Base-by-base conservation (phyloP, 2,797 vertebrate species). In the Trematomus bernacchii region DNA sequence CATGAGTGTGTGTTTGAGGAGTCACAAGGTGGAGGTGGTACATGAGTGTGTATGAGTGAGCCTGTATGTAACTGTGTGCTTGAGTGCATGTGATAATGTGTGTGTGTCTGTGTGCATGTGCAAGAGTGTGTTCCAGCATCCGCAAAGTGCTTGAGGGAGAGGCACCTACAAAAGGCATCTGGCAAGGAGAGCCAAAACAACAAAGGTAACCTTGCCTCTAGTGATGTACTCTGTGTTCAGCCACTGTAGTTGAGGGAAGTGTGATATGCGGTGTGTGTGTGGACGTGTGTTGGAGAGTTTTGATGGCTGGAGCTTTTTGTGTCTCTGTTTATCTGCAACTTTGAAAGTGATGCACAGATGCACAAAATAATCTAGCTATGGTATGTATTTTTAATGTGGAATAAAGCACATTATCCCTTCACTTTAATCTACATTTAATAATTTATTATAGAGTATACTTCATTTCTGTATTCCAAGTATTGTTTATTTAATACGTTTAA, bases 181-280 rank as follows among this genome's bases (percentile, higher is more conserved):
- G 87, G 85, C 85, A 92, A 92, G 83, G 88, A 93, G 89, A 94
- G 90, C 91, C 93, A 93, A 92, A 93, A 90, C 91, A 93, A 92
- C 91, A 93, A 92, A 93, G 92, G 92, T 95, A 94, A 95, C 94
- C 94, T 94, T 94, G 95, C 90, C 94, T 91, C 78, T 73, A 90
- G 91, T 93, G 87, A 84, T 91, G 88, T 80, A 85, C 69, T 60
- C 71, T 61, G 62, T 71, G 76, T 77, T 82, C 81, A 84, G 73
- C 54, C 76, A 76, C 72, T 78, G 60, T 62, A 60, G 71, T 59
- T 60, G 53, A 60, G 80, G 66, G 53, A 23, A 77, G 78, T 76
- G 71, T 59, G 40, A 60, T 48, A 60, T 75, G 66, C 23, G 77
- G n/a, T n/a, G n/a, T 80, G 58, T 48, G 50, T 80, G 58, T 48